Evolutionary conservation across 2,797 vertebrate species (phyloP), one percentile per base, ranked within the genome.

Genomic region (Lepidocolaptes lacrymiger): DNA sequence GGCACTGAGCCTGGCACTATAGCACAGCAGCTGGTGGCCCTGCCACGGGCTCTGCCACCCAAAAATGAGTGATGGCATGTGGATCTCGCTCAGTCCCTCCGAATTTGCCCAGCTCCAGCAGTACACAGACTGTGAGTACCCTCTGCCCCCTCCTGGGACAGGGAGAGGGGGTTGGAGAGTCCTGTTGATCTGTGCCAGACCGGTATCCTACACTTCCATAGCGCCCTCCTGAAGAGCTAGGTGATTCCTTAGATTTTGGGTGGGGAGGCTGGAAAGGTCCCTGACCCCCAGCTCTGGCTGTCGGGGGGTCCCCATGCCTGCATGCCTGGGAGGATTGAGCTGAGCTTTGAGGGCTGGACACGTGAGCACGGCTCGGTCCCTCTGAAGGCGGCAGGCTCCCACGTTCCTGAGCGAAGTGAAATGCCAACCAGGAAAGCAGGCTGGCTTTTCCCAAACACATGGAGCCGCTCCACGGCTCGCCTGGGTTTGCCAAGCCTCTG

Each of bases 21-120:
- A 41, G 34, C 2, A 0, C 61, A 9, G 84, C 1, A 4, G 71
- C 69, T 39, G 2, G 51, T 41, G 68, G 73, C 52, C 73, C 54
- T 2, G 4, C 14, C 12, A 2, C 6, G 15, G 63, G 49, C 55
- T 30, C 61, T 13, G 23, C 54, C 9, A 4, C 79, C 66, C 64
- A 0, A 96, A 97, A 64, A 99, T 99, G 99, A 98, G 97, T 6
- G 98, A 99, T 96, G 96, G 97, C 24, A 97, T 72, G 83, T 99
- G 99, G 99, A 98, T 98, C 68, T 98, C 98, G 32, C 98, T 99
- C 96, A 99, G 99, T 93, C 98, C 99, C 0, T 86, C 98, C 1
- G 99, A 99, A 97, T 99, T 99, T 52, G 97, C 97, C 72, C 99
- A 99, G 92, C 98, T 99, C 78, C 99, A 99, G 93, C 98, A 99